Base-by-base conservation (phyloP, 2,113 vertebrate genomes). In the Phrynosoma platyrhinos region DNA sequence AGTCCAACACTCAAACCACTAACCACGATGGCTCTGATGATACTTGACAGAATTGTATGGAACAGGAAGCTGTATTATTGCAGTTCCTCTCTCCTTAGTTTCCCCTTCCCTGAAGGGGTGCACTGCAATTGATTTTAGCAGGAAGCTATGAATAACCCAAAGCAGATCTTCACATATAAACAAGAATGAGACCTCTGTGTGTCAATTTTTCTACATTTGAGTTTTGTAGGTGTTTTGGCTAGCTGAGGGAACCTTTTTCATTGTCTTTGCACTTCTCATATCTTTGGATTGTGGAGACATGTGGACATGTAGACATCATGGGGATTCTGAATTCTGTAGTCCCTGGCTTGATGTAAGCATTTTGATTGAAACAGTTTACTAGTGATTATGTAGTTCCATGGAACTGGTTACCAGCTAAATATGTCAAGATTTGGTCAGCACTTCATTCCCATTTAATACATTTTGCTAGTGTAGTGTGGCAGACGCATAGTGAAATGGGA, bases 291-390 rank as follows among this genome's bases (percentile, higher is more conserved):
- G 23, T n/a, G 36, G 55, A 86, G n/a, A 18, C n/a, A 13, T 36
- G 23, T 25, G 9, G 27, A 21, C 20, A 80, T 86, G 23, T 9
- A 79, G n/a, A 32, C 13, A 27, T 25, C 58, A n/a, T 47, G 32
- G 25, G 72, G 25, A 53, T 42, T 8, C 23, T 30, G 14, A 76
- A 47, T 42, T 14, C 71, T 72, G 12, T 72, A 72, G n/a, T 40
- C 40, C 30, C 30, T n/a, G 47, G 27, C 27, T 14, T 58, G 21
- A 86, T 47, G 47, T 75, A 2, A 18, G 5, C 55, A 1, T n/a
- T 88, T 86, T 74, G 83, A 30, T 21, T 90, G 40, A 89, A 91
- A 47, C 47, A 53, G 20, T 83, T 32, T 32, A 74, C 10, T 18
- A 23, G 30, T 82, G 58, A 72, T 53, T 64, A 36, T 32, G 20